phyloP scores from a whole-genome alignment of 1,140 invertebrate genomes.

The Dinoponera quadriceps region DNA sequence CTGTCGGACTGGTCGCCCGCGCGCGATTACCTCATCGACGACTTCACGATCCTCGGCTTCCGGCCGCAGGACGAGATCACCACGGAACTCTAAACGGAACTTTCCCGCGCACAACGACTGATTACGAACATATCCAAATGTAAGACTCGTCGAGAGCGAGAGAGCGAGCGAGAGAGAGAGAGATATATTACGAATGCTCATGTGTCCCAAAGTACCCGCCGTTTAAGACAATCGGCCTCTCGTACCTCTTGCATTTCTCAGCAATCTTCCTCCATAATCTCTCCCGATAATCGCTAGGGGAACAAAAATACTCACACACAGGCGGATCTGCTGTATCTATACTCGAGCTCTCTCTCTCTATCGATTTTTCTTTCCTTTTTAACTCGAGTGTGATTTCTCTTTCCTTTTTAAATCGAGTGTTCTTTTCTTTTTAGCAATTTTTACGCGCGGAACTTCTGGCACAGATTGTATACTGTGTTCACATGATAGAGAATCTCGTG shows the following conservation, averaged over 20 bases:
- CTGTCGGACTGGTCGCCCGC: constrained; percentile 88
- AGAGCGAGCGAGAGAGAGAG: too few species aligned
- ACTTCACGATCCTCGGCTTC: constrained; percentile 90
- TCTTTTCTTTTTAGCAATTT: neutral
- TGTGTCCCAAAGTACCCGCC: neutral
- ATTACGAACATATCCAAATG: constrained; percentile 32
- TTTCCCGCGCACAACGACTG: neutral
- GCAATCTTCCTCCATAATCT: constrained; percentile 3
- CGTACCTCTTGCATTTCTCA: neutral
- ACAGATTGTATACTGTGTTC: constrained; percentile 4
- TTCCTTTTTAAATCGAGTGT: neutral
- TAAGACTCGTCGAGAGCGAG: constrained; percentile 15
- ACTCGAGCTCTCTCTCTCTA: neutral
- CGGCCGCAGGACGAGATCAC: constrained; percentile 92
- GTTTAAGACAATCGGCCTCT: constrained; percentile 9
- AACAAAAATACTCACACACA: neutral
- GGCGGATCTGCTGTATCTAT: neutral
- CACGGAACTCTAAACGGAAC: constrained; percentile 88
- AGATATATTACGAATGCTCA: neutral
- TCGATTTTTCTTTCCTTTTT: neutral
- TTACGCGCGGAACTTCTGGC: neutral
- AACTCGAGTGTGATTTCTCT: too few species aligned
- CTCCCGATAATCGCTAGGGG: neutral
- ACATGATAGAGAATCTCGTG: constrained; percentile 5
- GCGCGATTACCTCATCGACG: constrained; percentile 89